Evolutionary conservation across 2,113 vertebrate genomes (phyloP).

Genomic region (Cyprinodon tularosa): DNA sequence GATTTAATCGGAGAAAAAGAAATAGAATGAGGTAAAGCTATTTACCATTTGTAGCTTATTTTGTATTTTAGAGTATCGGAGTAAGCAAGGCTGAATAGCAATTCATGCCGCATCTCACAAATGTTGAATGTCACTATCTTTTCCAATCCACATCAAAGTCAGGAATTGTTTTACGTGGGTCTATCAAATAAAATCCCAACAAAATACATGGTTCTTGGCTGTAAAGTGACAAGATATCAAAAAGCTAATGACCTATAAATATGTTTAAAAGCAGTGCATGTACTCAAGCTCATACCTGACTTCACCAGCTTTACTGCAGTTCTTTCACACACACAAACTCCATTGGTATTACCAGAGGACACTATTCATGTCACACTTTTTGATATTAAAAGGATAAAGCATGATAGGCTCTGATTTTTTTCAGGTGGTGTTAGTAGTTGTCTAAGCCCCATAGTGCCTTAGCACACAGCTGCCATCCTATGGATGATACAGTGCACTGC

Average conservation of each 20-base stretch:
- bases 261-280: neutral
- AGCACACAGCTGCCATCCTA: slow-evolving; percentile 70
- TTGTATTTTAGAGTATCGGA: too few species aligned
- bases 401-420: neutral
- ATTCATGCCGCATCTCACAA: too few species aligned
- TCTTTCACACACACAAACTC: neutral
- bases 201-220: neutral
- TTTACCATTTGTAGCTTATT: too few species aligned
- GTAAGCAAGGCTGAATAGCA: too few species aligned
- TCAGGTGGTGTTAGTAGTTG: slow-evolving; percentile 15
- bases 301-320: neutral
- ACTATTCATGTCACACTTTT: neutral
- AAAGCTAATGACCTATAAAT: neutral
- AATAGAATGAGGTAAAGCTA: too few species aligned
- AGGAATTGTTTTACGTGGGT: neutral
- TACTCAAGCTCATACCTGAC: neutral
- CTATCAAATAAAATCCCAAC: neutral
- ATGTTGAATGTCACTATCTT: too few species aligned
- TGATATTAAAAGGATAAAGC: neutral
- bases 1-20: too few species aligned
- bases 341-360: neutral
- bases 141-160: too few species aligned
- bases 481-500: slow-evolving; percentile 64
- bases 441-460: slow-evolving; percentile 30
- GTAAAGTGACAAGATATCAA: neutral